Evolutionary conservation across 2,888 invertebrate species (phyloP), one percentile per base, ranked within the genome.

Genomic region (Ormyrus nitidulus): DNA sequence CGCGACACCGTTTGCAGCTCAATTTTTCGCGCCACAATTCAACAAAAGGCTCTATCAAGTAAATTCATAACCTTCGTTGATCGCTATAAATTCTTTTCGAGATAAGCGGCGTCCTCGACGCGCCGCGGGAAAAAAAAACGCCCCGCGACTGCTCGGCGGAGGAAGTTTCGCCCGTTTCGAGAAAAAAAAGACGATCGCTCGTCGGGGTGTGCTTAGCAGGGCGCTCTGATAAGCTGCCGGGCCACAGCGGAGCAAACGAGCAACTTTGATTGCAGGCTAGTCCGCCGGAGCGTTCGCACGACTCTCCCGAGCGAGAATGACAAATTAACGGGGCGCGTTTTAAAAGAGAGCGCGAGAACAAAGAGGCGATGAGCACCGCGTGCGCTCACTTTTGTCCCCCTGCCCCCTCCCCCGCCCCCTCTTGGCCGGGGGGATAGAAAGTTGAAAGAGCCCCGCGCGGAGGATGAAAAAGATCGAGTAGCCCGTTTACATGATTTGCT

Each of bases 381-480:
- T 54, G 44, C 58, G 51, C 66, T 73, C 19, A 19, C 19, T 19
- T 19, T 73, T 79, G 73, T 58, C 69, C 48, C 54, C 34, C n/a
- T n/a, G n/a, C n/a, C n/a, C 19, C 0, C 19, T 19, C 19, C 19
- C 19, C 19, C 19, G 1, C 19, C 19, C 19, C 19, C 19, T 19
- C 44, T 5, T 7, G 4, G n/a, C 44, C 5, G 48, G 44, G 5
- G 46, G 49, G 10, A n/a, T n/a, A n/a, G 51, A 34, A n/a, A 61
- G 73, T 56, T 54, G 68, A 73, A 61, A 73, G 69, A 59, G 34
- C 19, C 19, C 19, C 19, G 19, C 65, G 59, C 51, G 58, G 19
- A 69, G 72, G 77, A 78, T 75, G 56, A 81, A 81, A 76, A 75
- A 56, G 66, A 78, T 71, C 56, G 53, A 64, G 58, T 72, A 72